Evolutionary conservation across 1,140 invertebrate species (phyloP), one percentile per base, ranked within the genome.

Genomic region (Drosophila pectinifera): DNA sequence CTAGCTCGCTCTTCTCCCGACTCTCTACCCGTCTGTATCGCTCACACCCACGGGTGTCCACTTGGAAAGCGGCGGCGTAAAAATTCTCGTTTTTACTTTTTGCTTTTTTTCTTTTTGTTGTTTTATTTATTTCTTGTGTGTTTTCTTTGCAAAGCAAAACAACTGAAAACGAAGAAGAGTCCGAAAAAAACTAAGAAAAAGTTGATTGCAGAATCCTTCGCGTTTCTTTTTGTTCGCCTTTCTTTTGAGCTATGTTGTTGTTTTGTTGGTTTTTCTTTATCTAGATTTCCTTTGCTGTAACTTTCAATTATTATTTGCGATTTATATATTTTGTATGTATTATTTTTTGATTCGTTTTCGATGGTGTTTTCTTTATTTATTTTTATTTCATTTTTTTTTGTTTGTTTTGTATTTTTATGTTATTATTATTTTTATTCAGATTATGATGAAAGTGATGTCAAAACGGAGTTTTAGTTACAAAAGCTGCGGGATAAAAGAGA

Each of bases 381-480:
- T 78, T 84, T 75, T 64, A 67, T 78, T 59, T 55, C 56, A 80
- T 64, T 56, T 82, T 56, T 82, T 73, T 72, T 65, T 69, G 58
- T 80, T 34, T 43, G 28, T 62, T 75, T 76, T 88, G 68, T 91
- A 68, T 65, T 83, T 72, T 62, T 73, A 45, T 85, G 69, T 70
- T 86, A 88, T 86, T 86, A 86, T 88, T 88, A 89, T 88, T 86
- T 80, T 73, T 90, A 76, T 90, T 91, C 81, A 92, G 84, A 90
- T 92, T 91, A 91, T 91, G 89, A 92, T 92, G 91, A 92, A 91
- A 92, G 91, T 92, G 91, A 92, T 92, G 91, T 92, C 91, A 92
- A 92, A 92, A 92, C 91, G 89, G 94, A 94, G 94, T 95, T 95
- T 95, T 94, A 95, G 94, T 95, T 95, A 96, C 95, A 96, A 95